These are phyloP conservation scores for Globodera ellingtonae DNA, from an alignment of 1,140 invertebrate genomes.

Conservation along the genomic window DNA sequence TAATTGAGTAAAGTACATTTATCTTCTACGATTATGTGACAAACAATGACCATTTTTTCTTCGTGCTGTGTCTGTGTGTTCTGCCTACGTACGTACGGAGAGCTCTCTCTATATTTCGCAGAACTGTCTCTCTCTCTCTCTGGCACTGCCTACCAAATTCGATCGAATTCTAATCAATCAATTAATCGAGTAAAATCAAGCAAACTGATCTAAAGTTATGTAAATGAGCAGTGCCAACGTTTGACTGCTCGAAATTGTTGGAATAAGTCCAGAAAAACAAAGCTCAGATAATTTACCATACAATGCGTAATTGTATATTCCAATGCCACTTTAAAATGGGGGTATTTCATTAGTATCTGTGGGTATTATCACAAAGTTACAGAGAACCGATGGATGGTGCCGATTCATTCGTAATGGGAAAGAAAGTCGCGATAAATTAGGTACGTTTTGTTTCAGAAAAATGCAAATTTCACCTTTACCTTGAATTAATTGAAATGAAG, in stretches of 20 bases:
- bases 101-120: not conserved
- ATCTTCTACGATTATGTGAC: not conserved
- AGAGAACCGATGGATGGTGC: not conserved
- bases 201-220: not conserved
- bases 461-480: not conserved
- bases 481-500: not conserved
- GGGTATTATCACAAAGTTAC: not conserved
- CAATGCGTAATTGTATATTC: too few species aligned
- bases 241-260: not conserved
- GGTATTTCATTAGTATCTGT: not conserved
- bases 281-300: too few species aligned
- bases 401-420: not conserved
- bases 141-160: not conserved
- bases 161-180: not conserved
- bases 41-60: not conserved
- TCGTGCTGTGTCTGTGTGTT: not conserved
- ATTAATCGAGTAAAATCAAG: not conserved
- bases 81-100: conserved; percentile 1
- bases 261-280: too few species aligned
- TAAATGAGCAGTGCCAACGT: not conserved
- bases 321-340: not conserved
- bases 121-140: not conserved
- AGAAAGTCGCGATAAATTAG: not conserved
- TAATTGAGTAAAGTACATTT: not conserved
- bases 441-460: not conserved